Conservation (phyloP, 1,140 invertebrate species). For the Drosophila punjabiensis region DNA sequence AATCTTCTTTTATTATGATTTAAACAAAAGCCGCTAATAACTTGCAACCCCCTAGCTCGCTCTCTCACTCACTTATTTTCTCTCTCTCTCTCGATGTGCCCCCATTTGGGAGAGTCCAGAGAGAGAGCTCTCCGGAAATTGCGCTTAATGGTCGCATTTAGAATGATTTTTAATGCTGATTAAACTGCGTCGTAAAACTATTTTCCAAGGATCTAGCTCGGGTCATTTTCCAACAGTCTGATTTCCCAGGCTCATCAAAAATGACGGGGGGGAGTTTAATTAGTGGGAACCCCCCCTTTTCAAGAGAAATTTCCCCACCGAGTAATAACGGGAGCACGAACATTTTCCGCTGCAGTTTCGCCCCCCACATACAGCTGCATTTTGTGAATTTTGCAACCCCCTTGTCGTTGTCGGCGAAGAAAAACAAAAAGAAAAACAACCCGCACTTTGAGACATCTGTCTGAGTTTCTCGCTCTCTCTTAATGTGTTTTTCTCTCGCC, state of each 20-base stretch:
- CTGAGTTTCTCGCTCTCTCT: conserved; percentile 31
- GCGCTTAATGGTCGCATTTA: conserved; percentile 40
- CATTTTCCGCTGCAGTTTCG: conserved; percentile 34
- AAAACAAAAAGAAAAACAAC: conserved; percentile 51
- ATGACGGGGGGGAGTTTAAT: not conserved
- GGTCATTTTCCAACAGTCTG: conserved; percentile 4
- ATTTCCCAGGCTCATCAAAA: conserved; percentile 21
- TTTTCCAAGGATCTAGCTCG: conserved; percentile 7
- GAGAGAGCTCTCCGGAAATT: conserved; percentile 35
- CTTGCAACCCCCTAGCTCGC: conserved; percentile 33
- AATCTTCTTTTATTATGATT: conserved; percentile 26
- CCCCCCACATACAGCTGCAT: conserved; percentile 29
- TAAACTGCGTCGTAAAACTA: conserved; percentile 50
- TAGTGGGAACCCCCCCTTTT: not conserved
- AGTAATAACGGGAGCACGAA: conserved; percentile 7
- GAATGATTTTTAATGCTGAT: conserved; percentile 46
- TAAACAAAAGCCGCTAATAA: conserved; percentile 40
- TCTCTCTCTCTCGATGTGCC: conserved; percentile 4
- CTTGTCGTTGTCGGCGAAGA: not conserved
- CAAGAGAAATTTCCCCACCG: conserved; percentile 7
- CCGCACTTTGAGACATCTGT: conserved; percentile 57
- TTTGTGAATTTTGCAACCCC: conserved; percentile 43
- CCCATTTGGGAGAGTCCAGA: conserved; percentile 10
- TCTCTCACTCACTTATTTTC: conserved; percentile 4
- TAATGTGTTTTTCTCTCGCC: conserved; percentile 7